Base-by-base conservation (phyloP, 2,888 invertebrate genomes). In the Lysandra coridon region DNA sequence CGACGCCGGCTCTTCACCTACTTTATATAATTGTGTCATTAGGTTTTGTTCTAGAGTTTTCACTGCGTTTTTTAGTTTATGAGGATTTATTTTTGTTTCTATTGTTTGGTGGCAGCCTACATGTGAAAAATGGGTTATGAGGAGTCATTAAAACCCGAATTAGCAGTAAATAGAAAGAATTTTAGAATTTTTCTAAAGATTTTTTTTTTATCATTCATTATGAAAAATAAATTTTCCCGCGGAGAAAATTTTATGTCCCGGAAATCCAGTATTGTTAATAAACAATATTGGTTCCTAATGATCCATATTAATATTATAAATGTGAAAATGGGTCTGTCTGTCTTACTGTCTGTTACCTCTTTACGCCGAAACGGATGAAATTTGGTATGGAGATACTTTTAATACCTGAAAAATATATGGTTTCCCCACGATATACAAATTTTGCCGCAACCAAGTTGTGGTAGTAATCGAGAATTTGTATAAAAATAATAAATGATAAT, bases 1-100 rank as follows among this genome's bases (percentile, higher is more conserved):
- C 49, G 30, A 49, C 75, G 75, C 14, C 12, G 4, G 49, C 49
- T 53, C 75, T 69, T 75, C 75, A 75, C 75, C 75, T 75, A 75
- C 49, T 75, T 75, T 49, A 14, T 44, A 49, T 23, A 75, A 44
- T 75, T 75, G 75, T 75, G 75, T 53, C 75, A 75, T 75, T 75
- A 75, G 53, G 75, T 75, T 49, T 44, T 74, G 74, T 74, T 74
- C 74, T 17, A 74, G 69, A 64, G 30, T 64, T 64, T 64, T 64
- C 23, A 2, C 62, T 62, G 23, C 33, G 69, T 69, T 69, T 69
- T 49, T 69, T 33, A 69, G 14, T 69, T 69, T 64, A 30, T 64
- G 64, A 12, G 30, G 33, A 33, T 69, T 69, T 69, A 69, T 33
- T 69, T 69, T 69, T 37, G 69, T 69, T 69, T 33, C 69, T 37